These are phyloP conservation scores for Mastacembelus armatus DNA, from an alignment of 2,797 vertebrate genomes.

Conservation along the genomic window DNA sequence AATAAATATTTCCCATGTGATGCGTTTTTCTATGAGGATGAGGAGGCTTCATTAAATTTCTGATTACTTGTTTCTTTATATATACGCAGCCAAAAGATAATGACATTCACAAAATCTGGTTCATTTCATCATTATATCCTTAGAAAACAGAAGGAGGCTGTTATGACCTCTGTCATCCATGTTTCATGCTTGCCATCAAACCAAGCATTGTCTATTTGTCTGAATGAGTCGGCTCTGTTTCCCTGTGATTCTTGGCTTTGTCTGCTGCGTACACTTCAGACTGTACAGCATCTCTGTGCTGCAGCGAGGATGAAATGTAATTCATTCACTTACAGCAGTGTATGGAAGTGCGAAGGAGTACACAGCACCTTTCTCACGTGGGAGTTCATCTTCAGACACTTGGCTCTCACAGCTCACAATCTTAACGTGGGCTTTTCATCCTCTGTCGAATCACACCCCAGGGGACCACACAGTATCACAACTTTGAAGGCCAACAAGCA, in stretches of 20 bases:
- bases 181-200: conserved; percentile 2
- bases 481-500: conserved; percentile 66
- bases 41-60: background rate
- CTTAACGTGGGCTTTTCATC: conserved; percentile 65
- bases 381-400: conserved; percentile 53
- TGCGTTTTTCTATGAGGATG: background rate
- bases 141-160: conserved; percentile 4
- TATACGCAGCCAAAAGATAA: background rate
- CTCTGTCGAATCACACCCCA: conserved; percentile 49
- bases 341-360: background rate
- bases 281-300: background rate
- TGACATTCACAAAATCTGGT: background rate
- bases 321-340: conserved; percentile 21
- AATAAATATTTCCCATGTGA: conserved; percentile 40
- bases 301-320: conserved; percentile 9
- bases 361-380: conserved; percentile 41
- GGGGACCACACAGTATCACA: conserved; percentile 26
- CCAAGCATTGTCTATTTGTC: background rate
- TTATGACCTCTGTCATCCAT: background rate
- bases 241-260: conserved; percentile 3
- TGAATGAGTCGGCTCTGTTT: conserved; percentile 28
- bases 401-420: conserved; percentile 23
- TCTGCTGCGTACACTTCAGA: conserved; percentile 16
- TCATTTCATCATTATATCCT: background rate
- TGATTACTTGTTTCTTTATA: background rate